Conservation (phyloP, 2,113 vertebrate genomes). For the Chaetodon trifascialis region DNA sequence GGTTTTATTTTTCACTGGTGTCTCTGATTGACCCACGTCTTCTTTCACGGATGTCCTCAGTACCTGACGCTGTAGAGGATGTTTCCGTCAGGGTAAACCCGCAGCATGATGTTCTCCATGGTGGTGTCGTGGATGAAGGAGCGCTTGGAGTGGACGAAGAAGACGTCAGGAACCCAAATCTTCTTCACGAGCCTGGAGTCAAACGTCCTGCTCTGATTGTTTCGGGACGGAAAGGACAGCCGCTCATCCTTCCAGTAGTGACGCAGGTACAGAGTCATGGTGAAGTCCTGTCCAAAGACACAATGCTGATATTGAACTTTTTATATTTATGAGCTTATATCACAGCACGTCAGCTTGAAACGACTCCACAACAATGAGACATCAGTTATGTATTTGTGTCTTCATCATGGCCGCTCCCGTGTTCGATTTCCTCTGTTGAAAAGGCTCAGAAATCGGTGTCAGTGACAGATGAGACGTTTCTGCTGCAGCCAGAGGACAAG, state of each 20-base stretch:
- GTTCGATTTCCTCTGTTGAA: not conserved
- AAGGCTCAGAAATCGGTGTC: not conserved
- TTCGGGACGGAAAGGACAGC: constrained; percentile 90
- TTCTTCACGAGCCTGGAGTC: constrained; percentile 92
- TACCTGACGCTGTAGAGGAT: constrained; percentile 94
- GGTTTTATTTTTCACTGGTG: no score
- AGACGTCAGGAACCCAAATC: constrained; percentile 95
- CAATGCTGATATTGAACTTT: no score
- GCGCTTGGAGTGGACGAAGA: constrained; percentile 95
- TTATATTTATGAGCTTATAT: not conserved
- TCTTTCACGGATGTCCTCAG: not conserved
- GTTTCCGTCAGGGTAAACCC: constrained; percentile 90
- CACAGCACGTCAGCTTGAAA: not conserved
- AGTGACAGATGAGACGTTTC: not conserved
- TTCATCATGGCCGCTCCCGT: not conserved
- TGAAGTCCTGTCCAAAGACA: constrained; percentile 88
- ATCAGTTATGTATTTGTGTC: not conserved
- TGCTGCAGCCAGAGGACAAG: not conserved
- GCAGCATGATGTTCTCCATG: constrained; percentile 93
- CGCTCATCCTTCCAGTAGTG: constrained; percentile 98
- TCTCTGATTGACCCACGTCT: no score
- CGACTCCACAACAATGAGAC: not conserved
- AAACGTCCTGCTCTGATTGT: constrained; percentile 93
- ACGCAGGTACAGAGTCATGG: constrained; percentile 94
- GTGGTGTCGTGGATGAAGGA: constrained; percentile 95